A percentile compares a stretch with the other conserved stretches of the same genome.
Evolutionary conservation across 2,113 vertebrate genomes (phyloP).

Genomic region (Phalacrocorax brasilianus): DNA sequence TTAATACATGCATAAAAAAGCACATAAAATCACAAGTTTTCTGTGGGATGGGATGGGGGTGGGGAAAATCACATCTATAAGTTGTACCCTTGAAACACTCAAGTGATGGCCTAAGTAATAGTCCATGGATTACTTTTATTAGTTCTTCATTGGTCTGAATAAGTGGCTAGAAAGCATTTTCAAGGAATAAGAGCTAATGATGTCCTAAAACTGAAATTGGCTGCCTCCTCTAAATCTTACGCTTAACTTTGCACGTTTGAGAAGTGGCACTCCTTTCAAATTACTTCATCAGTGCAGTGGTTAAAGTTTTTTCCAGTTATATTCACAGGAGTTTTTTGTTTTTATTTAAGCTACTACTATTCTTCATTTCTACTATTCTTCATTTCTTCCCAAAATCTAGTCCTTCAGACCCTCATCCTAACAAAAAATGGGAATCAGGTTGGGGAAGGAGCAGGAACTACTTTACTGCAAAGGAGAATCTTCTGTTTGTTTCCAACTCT

Average conservation of each 20-base stretch:
- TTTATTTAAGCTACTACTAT: background rate
- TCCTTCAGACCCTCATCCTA: background rate
- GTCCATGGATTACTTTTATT: background rate
- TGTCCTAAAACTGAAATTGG: background rate
- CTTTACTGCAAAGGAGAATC: background rate
- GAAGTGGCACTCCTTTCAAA: background rate
- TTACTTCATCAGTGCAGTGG: background rate
- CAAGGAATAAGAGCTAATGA: background rate
- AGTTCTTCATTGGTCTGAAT: background rate
- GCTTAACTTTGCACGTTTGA: background rate
- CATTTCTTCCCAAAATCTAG: background rate
- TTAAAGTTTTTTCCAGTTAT: background rate
- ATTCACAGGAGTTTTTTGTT: background rate
- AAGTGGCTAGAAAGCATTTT: background rate
- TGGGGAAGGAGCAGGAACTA: background rate
- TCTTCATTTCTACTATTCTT: background rate
- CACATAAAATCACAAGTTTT: slow-evolving; percentile 79
- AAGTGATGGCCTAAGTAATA: background rate
- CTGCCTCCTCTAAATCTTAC: background rate
- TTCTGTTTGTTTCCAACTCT: background rate
- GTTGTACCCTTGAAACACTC: slow-evolving; percentile 17
- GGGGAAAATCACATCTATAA: slow-evolving; percentile 45
- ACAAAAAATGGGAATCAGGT: background rate
- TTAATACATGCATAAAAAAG: slow-evolving; percentile 84
- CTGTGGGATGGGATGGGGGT: background rate